These are phyloP conservation scores for Orientallactaga sibirica DNA, from an alignment of 2,797 vertebrate species.

Conservation along the genomic window DNA sequence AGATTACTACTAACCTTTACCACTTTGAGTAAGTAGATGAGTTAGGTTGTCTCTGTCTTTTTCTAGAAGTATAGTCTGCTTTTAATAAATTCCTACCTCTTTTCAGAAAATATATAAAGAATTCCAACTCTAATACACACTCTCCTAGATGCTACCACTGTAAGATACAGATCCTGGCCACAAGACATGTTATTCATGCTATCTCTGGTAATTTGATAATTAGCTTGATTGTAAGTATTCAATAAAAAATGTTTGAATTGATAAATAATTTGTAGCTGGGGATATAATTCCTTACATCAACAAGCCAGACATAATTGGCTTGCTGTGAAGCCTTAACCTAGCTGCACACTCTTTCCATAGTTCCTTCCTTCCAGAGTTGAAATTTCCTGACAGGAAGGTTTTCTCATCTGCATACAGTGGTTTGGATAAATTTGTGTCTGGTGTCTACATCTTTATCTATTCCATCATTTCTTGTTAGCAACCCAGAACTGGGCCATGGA, in stretches of 20 bases:
- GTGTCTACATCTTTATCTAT: background rate
- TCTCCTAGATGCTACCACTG: background rate
- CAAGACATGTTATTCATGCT: background rate
- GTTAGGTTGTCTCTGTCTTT: background rate
- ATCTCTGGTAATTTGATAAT: background rate
- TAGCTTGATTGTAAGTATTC: background rate
- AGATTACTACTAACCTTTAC: background rate
- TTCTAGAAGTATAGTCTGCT: background rate
- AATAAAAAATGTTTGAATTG: constrained; percentile 15
- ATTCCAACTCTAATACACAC: background rate
- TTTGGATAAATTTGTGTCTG: background rate
- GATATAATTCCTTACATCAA: background rate
- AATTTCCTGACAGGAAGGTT: background rate
- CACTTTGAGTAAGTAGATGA: background rate
- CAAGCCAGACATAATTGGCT: background rate
- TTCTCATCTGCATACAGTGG: background rate
- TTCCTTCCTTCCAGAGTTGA: background rate
- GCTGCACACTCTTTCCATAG: background rate
- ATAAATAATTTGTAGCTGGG: background rate
- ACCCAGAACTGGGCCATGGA: background rate
- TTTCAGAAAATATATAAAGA: constrained; percentile 20
- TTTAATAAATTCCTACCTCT: background rate
- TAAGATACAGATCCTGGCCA: background rate
- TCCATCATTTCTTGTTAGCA: background rate
- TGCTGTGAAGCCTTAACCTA: background rate